Evolutionary conservation across 2,113 vertebrate species (phyloP).

Genomic region (Oostethus manadensis): DNA sequence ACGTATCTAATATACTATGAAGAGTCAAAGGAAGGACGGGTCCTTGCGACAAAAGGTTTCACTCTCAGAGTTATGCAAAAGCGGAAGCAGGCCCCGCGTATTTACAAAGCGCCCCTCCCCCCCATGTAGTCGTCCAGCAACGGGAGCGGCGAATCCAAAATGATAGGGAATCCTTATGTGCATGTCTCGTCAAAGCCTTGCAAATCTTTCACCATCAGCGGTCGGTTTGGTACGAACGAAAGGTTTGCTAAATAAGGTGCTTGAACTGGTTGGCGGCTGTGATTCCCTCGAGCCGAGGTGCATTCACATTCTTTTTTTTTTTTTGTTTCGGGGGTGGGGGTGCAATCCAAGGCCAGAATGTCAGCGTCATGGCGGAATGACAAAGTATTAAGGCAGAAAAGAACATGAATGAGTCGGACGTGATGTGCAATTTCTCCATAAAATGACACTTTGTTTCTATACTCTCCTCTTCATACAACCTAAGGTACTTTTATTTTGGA

Average conservation of each 20-base stretch:
- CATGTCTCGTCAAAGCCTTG: constrained; percentile 51
- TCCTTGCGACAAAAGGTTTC: constrained; percentile 51
- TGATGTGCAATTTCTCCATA: constrained; percentile 45
- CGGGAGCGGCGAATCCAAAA: constrained; percentile 51
- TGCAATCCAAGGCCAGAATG: constrained; percentile 50
- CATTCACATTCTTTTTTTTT: constrained; percentile 63
- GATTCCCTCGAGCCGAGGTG: constrained; percentile 48
- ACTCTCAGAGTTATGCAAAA: constrained; percentile 7
- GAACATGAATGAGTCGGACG: constrained; percentile 7
- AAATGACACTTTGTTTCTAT: constrained; percentile 36
- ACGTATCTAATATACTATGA: constrained; percentile 63
- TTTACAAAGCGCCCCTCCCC: constrained; percentile 24
- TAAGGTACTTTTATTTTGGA: constrained; percentile 23
- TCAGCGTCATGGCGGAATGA: constrained; percentile 42
- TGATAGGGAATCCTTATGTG: constrained; percentile 66
- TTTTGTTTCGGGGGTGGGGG: constrained; percentile 27
- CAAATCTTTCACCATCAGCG: constrained; percentile 63
- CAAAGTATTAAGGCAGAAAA: constrained; percentile 55
- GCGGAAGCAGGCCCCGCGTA: constrained; percentile 44
- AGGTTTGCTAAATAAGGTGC: constrained; percentile 70
- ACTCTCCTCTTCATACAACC: constrained; percentile 28
- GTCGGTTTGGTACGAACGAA: constrained; percentile 69
- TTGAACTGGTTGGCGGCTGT: constrained; percentile 40
- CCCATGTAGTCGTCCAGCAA: constrained; percentile 47
- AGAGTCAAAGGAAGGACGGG: constrained; percentile 47